Conservation (phyloP, 30 jellyfish, hydroid and myxozoan species). For the Sanderia malayensis region DNA sequence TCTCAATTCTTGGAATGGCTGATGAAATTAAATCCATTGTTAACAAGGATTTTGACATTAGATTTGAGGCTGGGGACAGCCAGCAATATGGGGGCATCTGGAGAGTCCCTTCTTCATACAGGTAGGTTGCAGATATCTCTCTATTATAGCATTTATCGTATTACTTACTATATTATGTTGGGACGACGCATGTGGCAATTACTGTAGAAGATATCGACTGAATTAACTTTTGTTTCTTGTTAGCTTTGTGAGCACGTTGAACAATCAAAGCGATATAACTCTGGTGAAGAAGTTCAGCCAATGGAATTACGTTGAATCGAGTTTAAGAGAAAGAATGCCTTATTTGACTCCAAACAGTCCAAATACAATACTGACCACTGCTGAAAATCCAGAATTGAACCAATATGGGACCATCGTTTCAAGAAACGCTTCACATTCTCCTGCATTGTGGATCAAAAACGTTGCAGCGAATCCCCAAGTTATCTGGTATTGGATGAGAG, state of each 20-base stretch:
- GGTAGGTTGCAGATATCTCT: conserved; percentile 38
- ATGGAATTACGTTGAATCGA: conserved; percentile 81
- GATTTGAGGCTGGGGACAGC: conserved; percentile 87
- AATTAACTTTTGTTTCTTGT: not conserved
- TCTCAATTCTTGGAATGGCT: conserved; percentile 79
- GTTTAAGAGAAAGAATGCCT: conserved; percentile 94
- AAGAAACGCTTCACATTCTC: conserved; percentile 61
- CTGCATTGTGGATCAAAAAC: conserved; percentile 87
- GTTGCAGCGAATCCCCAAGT: conserved; percentile 82
- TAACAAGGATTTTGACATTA: conserved; percentile 76
- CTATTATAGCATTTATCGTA: not conserved
- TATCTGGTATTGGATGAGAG: conserved; percentile 97
- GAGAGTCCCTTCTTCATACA: conserved; percentile 92
- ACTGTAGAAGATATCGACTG: no score
- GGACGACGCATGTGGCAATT: no score
- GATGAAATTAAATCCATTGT: conserved; percentile 76
- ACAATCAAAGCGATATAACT: conserved; percentile 85
- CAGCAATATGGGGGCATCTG: conserved; percentile 98
- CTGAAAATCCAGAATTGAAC: conserved; percentile 71
- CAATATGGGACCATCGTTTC: conserved; percentile 87
- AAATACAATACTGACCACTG: conserved; percentile 78
- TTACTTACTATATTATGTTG: no score
- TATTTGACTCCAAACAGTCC: conserved; percentile 65
- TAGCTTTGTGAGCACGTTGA: conserved; percentile 51
- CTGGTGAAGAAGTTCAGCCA: conserved; percentile 88